These are phyloP conservation scores for Stichopus horrens DNA, from an alignment of 53 echinoderm and acorn worm species.

Conservation along the genomic window DNA sequence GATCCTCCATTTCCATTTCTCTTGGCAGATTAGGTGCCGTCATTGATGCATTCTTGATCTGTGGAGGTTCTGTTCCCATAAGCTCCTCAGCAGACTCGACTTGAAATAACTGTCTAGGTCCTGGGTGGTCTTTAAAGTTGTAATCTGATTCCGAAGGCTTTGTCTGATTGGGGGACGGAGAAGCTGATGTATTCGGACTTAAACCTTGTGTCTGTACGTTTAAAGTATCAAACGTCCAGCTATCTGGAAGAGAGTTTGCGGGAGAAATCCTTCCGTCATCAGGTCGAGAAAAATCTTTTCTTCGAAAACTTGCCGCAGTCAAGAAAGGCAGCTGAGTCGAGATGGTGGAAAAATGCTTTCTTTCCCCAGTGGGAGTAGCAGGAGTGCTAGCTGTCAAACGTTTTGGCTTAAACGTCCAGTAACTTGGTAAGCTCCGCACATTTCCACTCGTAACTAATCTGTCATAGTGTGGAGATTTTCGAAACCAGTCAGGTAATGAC, in stretches of 20 bases:
- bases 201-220: constrained; percentile 23
- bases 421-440: constrained; percentile 62
- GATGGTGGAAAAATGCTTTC: constrained; percentile 26
- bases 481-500: constrained; percentile 61
- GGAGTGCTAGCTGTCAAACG: constrained; percentile 61
- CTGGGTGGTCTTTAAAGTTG: neutral
- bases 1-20: neutral
- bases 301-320: constrained; percentile 52
- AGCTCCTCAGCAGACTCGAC: neutral
- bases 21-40: neutral
- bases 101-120: neutral
- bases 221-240: constrained; percentile 23
- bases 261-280: constrained; percentile 39
- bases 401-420: constrained; percentile 51
- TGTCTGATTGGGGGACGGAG: constrained; percentile 26
- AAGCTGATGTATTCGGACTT: constrained; percentile 27
- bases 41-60: neutral
- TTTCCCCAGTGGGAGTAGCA: constrained; percentile 60
- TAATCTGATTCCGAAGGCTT: neutral
- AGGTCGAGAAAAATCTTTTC: constrained; percentile 7
- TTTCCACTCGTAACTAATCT: constrained; percentile 58
- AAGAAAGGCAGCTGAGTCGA: constrained; percentile 63
- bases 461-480: constrained; percentile 59
- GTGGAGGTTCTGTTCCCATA: neutral
- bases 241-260: constrained; percentile 36